These are phyloP conservation scores for Hirudinaria manillensis DNA, from an alignment of 2,888 invertebrate species.

Conservation along the genomic window DNA sequence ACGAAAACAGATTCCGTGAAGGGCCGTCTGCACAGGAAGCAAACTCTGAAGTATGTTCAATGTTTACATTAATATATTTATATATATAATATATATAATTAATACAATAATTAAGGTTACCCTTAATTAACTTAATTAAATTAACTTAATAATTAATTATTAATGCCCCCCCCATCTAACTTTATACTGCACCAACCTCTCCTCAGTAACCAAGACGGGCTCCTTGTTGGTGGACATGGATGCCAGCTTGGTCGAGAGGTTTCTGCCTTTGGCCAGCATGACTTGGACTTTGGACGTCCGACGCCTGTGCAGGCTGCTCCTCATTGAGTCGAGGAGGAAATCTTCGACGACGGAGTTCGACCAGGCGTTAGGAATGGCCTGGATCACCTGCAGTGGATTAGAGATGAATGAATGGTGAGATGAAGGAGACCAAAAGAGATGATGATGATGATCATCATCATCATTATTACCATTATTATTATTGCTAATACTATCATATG, in stretches of 20 bases:
- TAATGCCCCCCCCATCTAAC: neutral
- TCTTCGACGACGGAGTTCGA: constrained; percentile 54
- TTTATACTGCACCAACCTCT: constrained; percentile 49
- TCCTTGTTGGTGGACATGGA: constrained; percentile 49
- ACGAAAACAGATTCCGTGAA: constrained; percentile 54
- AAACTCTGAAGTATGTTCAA: constrained; percentile 48
- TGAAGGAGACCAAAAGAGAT: neutral
- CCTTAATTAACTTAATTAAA: neutral
- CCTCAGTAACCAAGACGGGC: constrained; percentile 51
- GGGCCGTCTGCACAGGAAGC: constrained; percentile 54
- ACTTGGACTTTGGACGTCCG: constrained; percentile 51
- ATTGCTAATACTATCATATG: no score
- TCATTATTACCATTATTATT: neutral
- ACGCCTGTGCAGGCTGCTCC: constrained; percentile 52
- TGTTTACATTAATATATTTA: neutral
- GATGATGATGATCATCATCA: neutral
- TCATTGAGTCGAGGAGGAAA: constrained; percentile 53
- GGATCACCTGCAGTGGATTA: constrained; percentile 49
- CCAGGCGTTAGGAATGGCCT: constrained; percentile 56
- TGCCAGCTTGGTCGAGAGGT: constrained; percentile 50
- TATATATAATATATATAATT: neutral
- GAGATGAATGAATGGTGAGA: neutral
- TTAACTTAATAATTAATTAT: neutral
- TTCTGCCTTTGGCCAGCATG: constrained; percentile 54
- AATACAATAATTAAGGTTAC: neutral